Evolutionary conservation across 2,797 vertebrate species (phyloP), one percentile per base, ranked within the genome.

Genomic region (Champsocephalus esox): DNA sequence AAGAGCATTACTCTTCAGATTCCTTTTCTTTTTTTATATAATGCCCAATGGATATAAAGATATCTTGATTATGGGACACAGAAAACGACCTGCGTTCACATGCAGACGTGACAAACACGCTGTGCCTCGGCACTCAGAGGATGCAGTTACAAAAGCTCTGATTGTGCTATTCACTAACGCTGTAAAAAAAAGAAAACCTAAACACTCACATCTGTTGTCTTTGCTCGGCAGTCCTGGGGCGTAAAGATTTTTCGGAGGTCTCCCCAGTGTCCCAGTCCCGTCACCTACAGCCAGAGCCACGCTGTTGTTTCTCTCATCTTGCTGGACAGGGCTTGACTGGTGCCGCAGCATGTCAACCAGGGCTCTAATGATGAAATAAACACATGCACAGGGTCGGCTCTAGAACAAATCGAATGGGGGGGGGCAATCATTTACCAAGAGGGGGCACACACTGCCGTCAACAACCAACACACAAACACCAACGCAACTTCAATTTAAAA

Each of bases 341-440:
- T 97, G 97, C 64, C 97, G 94, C 86, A 98, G 82, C 87, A 98
- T 97, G 89, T 98, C 97, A 54, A 98, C 97, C 85, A 98, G 91
- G 17, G 97, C 96, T 92, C 97, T 98, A 68, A 79, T 46, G 62
- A 56, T 19, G 41, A 12, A 44, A 58, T 14, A 57, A 43, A 75
- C 46, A 82, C 13, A 55, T 41, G 54, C 45, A 73, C 24, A 24
- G 24, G 24, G 24, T 24, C 3, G 24, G 24, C 24, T 24, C 24
- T 24, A 24, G 24, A 24, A 24, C 24, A 24, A 24, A 24, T 24
- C 24, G 24, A 24, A 24, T 24, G 24, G 24, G 24, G 24, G 21
- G 24, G 24, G 24, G 2, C 24, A 24, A 24, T 24, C 24, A 24
- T 24, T 24, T 24, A 24, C 24, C 24, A 24, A 24, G 24, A 2